phyloP scores from a whole-genome alignment of 2,888 invertebrate species.

The Notocelia uddmanniana region DNA sequence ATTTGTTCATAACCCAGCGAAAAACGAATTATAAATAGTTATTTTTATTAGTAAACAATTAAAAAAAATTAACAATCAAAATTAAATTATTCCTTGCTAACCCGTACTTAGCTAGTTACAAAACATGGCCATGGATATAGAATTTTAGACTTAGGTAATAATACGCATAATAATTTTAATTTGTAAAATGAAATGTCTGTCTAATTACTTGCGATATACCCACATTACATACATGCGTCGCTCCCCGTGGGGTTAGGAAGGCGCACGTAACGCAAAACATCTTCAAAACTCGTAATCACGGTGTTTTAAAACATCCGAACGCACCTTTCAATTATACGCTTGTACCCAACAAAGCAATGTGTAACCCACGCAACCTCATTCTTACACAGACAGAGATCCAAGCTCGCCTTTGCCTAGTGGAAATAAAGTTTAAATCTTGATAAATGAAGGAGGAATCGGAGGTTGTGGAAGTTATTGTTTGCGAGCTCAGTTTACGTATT shows the following conservation, averaged over 20 bases:
- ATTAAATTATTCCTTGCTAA: too few relatives aligned
- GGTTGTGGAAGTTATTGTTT: conserved; percentile 10
- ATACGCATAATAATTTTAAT: background rate
- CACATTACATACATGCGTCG: background rate
- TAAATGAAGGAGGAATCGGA: conserved; percentile 4
- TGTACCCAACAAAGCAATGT: conserved; percentile 25
- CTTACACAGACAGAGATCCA: background rate
- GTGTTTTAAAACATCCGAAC: conserved; percentile 42
- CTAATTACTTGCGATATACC: background rate
- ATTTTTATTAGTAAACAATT: too few relatives aligned
- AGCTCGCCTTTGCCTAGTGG: background rate
- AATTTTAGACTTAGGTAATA: too few relatives aligned
- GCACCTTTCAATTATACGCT: conserved; percentile 44
- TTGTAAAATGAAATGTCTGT: background rate
- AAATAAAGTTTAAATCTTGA: conserved; percentile 11
- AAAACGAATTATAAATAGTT: too few relatives aligned
- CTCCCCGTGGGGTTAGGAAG: background rate
- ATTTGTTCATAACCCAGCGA: too few relatives aligned
- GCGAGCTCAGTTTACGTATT: conserved; percentile 44
- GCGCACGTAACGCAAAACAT: conserved; percentile 34
- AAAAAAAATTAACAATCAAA: too few relatives aligned
- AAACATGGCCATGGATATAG: too few relatives aligned
- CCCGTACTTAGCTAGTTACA: too few relatives aligned
- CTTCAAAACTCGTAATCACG: conserved; percentile 38
- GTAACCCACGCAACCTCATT: conserved; percentile 16